Conservation (phyloP, 2,888 invertebrate species). For the Drosophila anomalipes region DNA sequence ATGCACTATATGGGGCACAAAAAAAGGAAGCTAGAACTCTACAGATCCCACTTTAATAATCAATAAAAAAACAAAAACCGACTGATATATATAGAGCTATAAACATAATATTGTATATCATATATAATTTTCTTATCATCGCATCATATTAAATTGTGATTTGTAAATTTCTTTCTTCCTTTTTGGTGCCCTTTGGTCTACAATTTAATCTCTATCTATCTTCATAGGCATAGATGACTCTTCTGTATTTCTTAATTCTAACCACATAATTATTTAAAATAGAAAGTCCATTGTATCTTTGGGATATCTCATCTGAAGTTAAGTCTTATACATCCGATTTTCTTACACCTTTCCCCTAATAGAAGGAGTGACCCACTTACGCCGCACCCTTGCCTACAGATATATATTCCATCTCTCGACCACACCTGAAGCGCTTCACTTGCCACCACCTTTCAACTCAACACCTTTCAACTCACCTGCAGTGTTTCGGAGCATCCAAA, state of each 20-base stretch:
- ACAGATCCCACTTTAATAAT: not conserved
- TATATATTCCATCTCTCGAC: not conserved
- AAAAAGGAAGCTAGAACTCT: not conserved
- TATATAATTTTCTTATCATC: not conserved
- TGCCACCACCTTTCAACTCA: not conserved
- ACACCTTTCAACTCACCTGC: conserved; percentile 75
- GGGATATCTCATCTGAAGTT: not conserved
- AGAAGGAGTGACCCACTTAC: not conserved
- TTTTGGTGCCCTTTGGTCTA: not conserved
- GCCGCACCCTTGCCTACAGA: not conserved
- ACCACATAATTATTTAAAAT: not conserved
- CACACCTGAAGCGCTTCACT: not conserved
- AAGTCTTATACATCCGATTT: not conserved
- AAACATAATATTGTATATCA: not conserved
- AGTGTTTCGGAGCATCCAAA: conserved; percentile 85
- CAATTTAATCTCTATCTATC: not conserved
- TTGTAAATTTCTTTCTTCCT: not conserved
- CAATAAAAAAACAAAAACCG: not conserved
- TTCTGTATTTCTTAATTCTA: not conserved
- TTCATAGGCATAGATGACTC: not conserved
- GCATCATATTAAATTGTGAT: not conserved
- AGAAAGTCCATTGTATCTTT: not conserved
- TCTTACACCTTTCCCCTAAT: not conserved
- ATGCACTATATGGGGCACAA: too few relatives aligned
- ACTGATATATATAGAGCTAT: not conserved